Evolutionary conservation across 1,140 invertebrate species (phyloP).

Genomic region (Anoplolepis gracilipes): DNA sequence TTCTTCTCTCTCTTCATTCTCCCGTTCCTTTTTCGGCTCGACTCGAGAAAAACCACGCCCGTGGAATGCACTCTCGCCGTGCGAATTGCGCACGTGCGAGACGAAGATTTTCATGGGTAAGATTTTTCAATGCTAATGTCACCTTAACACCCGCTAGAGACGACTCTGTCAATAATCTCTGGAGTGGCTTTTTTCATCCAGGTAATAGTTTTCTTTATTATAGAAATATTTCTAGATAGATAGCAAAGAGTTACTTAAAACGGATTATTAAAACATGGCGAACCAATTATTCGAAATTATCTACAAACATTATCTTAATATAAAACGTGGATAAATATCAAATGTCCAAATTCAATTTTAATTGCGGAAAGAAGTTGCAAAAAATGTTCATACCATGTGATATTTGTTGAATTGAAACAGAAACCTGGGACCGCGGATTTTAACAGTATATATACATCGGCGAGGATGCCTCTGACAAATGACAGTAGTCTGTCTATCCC

Average conservation of each 20-base stretch:
- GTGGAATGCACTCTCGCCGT: slow-evolving; percentile 74
- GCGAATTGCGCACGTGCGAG: slow-evolving; percentile 79
- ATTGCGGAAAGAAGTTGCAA: slow-evolving; percentile 19
- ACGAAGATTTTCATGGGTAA: slow-evolving; percentile 65
- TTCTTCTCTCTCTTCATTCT: neutral
- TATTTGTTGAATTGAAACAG: slow-evolving; percentile 60
- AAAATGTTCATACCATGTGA: slow-evolving; percentile 57
- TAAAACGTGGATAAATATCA: neutral
- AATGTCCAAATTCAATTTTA: slow-evolving; percentile 1
- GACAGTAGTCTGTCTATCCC: slow-evolving; percentile 77
- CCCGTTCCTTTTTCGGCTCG: slow-evolving; percentile 35
- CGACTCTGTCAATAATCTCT: slow-evolving; percentile 35
- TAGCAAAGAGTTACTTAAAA: neutral
- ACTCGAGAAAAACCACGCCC: slow-evolving; percentile 61
- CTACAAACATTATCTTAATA: neutral
- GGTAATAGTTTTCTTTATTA: slow-evolving; percentile 13
- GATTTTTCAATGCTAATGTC: slow-evolving; percentile 77
- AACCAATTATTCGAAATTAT: neutral
- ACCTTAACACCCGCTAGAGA: slow-evolving; percentile 19
- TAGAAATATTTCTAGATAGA: neutral
- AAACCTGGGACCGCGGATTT: slow-evolving; percentile 31
- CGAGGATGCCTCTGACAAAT: slow-evolving; percentile 74
- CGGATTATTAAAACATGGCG: neutral
- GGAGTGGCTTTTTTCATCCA: slow-evolving; percentile 1
- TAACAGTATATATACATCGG: slow-evolving; percentile 51